phyloP scores from a whole-genome alignment of 1,140 invertebrate genomes.

The Habropoda laboriosa region DNA sequence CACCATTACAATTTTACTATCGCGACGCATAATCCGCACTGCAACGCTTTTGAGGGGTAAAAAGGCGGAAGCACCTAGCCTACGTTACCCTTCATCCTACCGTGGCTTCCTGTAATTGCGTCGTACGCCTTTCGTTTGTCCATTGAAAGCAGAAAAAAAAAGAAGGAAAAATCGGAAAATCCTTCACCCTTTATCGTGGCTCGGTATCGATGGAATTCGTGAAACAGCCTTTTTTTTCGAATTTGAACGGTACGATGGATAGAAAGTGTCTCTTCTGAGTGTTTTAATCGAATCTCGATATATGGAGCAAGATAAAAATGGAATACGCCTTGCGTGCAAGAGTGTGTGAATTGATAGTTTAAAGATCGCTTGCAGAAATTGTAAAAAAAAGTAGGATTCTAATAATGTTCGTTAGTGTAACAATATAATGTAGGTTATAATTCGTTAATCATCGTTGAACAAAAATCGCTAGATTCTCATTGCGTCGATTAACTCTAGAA shows the following conservation, averaged over 20 bases:
- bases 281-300: background rate
- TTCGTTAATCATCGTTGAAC: too few relatives aligned
- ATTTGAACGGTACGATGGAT: background rate
- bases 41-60: slow-evolving; percentile 35
- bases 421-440: too few relatives aligned
- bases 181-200: background rate
- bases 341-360: background rate
- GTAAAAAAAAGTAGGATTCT: too few relatives aligned
- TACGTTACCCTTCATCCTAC: background rate
- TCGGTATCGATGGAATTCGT: too few relatives aligned
- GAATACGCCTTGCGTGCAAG: background rate
- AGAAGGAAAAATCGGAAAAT: background rate
- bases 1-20: slow-evolving; percentile 35
- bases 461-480: too few relatives aligned
- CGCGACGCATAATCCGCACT: slow-evolving; percentile 11
- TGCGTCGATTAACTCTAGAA: too few relatives aligned
- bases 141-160: slow-evolving; percentile 1
- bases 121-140: background rate
- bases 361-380: background rate
- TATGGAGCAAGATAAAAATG: background rate
- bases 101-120: slow-evolving; percentile 7
- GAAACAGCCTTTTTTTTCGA: too few relatives aligned
- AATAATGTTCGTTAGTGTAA: too few relatives aligned
- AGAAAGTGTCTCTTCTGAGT: too few relatives aligned
- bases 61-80: slow-evolving; percentile 40